Conservation (phyloP, 2,888 invertebrate genomes). For the Eupithecia insigniata region DNA sequence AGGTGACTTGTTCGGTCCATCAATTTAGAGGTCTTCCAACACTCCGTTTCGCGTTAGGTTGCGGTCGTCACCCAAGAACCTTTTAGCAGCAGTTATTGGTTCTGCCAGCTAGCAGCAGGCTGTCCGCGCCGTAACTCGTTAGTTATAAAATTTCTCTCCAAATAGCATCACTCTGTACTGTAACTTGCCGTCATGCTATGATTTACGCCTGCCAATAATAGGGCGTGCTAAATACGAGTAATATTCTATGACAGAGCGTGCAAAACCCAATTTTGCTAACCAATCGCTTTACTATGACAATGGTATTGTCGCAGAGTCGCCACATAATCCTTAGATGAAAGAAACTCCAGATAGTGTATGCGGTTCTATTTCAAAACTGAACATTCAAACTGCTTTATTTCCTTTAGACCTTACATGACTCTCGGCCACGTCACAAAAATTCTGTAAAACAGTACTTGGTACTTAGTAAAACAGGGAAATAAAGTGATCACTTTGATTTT, state of each 20-base stretch:
- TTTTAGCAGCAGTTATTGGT: background rate
- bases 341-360: no score
- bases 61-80: background rate
- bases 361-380: no score
- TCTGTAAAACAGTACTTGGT: no score
- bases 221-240: conserved; percentile 9
- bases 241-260: conserved; percentile 3
- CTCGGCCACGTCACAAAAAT: no score
- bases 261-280: background rate
- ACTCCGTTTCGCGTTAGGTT: background rate
- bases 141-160: background rate
- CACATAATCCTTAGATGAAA: no score
- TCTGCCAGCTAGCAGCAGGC: no score
- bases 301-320: background rate
- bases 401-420: no score
- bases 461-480: no score
- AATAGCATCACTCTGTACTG: conserved; percentile 17
- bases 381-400: no score
- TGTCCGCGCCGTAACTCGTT: background rate
- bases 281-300: background rate
- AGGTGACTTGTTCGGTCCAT: no score
- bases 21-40: background rate
- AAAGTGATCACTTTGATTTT: no score
- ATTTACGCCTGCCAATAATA: conserved; percentile 15
- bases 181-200: conserved; percentile 10